These are phyloP conservation scores for Achlya flavicornis DNA, from an alignment of 2,888 invertebrate genomes.

Conservation along the genomic window DNA sequence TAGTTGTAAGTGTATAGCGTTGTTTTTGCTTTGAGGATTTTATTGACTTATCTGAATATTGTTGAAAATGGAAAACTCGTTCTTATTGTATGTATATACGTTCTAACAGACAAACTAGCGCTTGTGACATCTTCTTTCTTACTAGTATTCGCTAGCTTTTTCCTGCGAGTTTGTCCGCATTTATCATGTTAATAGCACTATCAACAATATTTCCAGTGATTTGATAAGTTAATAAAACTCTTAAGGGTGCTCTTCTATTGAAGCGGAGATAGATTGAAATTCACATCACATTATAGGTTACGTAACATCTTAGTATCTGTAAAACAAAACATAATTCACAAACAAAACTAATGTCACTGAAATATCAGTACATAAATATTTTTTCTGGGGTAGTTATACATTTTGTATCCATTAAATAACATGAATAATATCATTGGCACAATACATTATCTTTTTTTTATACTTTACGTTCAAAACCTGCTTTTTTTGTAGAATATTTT, in stretches of 20 bases:
- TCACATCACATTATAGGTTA: not conserved
- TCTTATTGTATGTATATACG: not conserved
- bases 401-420: too few species aligned
- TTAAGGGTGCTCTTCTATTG: not conserved
- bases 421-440: too few species aligned
- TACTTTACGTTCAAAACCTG: too few species aligned
- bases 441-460: too few species aligned
- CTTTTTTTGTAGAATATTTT: too few species aligned
- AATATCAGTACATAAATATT: too few species aligned
- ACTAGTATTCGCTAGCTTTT: too few species aligned
- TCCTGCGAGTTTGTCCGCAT: not conserved
- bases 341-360: too few species aligned
- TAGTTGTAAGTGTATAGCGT: constrained; percentile 26
- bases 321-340: too few species aligned
- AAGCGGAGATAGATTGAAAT: not conserved
- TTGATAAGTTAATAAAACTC: constrained; percentile 7
- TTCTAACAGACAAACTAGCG: not conserved
- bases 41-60: not conserved
- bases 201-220: not conserved
- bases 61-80: not conserved
- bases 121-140: not conserved
- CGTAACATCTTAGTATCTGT: too few species aligned
- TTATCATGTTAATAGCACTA: not conserved
- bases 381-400: too few species aligned
- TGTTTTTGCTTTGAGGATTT: constrained; percentile 15